Base-by-base conservation (phyloP, 2,797 vertebrate genomes). In the Calcarius lapponicus region DNA sequence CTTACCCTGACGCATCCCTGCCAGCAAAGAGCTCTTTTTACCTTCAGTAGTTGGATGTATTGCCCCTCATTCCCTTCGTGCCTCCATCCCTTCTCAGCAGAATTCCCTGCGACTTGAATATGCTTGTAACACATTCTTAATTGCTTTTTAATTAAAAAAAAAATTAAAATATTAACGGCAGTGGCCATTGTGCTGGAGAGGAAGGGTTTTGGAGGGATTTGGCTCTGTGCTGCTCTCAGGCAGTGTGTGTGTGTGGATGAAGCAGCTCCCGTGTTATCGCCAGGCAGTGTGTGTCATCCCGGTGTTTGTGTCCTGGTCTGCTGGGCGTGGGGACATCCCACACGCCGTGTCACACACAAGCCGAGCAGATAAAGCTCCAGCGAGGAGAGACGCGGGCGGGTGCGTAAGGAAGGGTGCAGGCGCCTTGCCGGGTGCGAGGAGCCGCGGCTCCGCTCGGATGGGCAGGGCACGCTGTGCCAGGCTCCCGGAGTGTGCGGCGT, bases 81-180 rank as follows among this genome's bases (percentile, higher is more conserved):
- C 36, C 40, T 69, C 24, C 0, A 42, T 65, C 31, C 40, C 53
- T 61, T 79, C 65, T 71, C 51, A 38, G 57, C 40, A 53, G 38
- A 88, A 79, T 57, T 70, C 82, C 56, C 45, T 0, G 4, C 67
- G 90, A 66, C 57, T 92, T 21, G 22, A 71, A 24, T 65, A 43
- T 11, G 32, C 60, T 74, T 93, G 71, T 80, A 71, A 90, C 50
- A 25, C 13, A 4, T 62, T 66, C 90, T 86, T 88, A 84, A 84
- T 76, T 78, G 78, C 67, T 95, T 86, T 86, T 80, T 80, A 88
- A 93, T 95, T 25, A 13, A 87, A 71, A 74, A 87, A 74, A 48
- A 74, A 40, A 50, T 48, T 58, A 58, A 48, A 42, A 25, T 18
- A 36, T 5, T 25, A 45, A 47, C 3, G 2, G 17, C 17, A 43